Percentiles rank a stretch among this genome's conserved stretches.
phyloP scores from a whole-genome alignment of 2,888 invertebrate species.

The Drosophila incognita region DNA sequence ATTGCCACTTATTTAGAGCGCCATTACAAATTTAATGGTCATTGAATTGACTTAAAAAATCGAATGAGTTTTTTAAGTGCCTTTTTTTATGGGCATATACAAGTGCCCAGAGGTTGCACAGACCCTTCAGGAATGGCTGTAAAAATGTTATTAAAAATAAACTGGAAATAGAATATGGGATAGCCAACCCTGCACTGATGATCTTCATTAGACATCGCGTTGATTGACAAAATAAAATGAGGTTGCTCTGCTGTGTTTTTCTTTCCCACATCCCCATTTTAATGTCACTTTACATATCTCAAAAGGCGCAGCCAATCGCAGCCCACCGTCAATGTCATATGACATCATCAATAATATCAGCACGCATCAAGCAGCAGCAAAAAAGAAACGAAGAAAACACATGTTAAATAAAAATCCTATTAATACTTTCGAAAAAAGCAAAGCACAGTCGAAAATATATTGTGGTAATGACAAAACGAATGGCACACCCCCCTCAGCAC shows the following conservation, averaged over 20 bases:
- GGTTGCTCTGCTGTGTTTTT: background rate
- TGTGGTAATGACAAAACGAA: slow-evolving; percentile 66
- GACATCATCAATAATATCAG: slow-evolving; percentile 62
- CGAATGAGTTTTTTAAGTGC: slow-evolving; percentile 15
- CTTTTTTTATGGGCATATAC: background rate
- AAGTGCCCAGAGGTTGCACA: background rate
- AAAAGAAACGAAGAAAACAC: slow-evolving; percentile 40
- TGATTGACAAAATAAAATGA: slow-evolving; percentile 11
- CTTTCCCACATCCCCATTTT: slow-evolving; percentile 37
- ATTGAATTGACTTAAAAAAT: slow-evolving; percentile 18
- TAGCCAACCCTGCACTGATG: background rate
- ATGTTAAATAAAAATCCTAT: slow-evolving; percentile 77
- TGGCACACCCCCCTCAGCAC: background rate
- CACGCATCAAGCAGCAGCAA: slow-evolving; percentile 46
- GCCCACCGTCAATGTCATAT: slow-evolving; percentile 27
- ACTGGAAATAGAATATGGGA: background rate
- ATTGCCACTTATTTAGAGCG: slow-evolving; percentile 8
- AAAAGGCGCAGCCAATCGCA: background rate
- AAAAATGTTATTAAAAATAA: slow-evolving; percentile 19
- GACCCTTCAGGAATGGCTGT: slow-evolving; percentile 26
- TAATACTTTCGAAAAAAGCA: slow-evolving; percentile 63
- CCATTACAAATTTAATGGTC: slow-evolving; percentile 22
- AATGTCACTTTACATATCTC: slow-evolving; percentile 47
- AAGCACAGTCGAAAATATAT: slow-evolving; percentile 38
- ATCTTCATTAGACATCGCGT: slow-evolving; percentile 12